Percentiles rank a stretch among this genome's conserved stretches.
These are phyloP conservation scores for Drosophila repleta DNA, from an alignment of 1,140 invertebrate genomes.

Conservation along the genomic window DNA sequence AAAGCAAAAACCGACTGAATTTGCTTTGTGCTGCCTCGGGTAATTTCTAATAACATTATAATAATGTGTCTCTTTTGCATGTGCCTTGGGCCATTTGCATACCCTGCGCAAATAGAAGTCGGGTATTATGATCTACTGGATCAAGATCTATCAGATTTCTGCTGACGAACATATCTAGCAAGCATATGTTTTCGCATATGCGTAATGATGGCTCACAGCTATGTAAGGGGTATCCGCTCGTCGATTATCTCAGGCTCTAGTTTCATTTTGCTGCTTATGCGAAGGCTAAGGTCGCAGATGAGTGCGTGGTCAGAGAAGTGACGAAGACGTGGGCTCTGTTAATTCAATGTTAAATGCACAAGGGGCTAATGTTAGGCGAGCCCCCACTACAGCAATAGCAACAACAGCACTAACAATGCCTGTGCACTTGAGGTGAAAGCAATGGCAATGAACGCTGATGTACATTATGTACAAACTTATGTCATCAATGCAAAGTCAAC, in stretches of 20 bases:
- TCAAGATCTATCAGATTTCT: too few species aligned
- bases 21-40: conserved; percentile 51
- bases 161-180: too few species aligned
- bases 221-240: neutral
- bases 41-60: conserved; percentile 58
- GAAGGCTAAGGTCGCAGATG: conserved; percentile 66
- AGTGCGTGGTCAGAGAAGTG: conserved; percentile 20
- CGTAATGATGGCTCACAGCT: neutral
- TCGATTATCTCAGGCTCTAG: conserved; percentile 5
- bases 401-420: conserved; percentile 1
- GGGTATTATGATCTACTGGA: neutral
- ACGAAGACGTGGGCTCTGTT: conserved; percentile 56
- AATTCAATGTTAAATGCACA: conserved; percentile 70
- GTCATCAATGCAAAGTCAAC: conserved; percentile 6
- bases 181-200: too few species aligned
- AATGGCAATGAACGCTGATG: conserved; percentile 50
- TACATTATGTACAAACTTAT: conserved; percentile 15
- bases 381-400: conserved; percentile 11
- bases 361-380: conserved; percentile 61
- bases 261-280: conserved; percentile 36
- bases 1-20: conserved; percentile 23
- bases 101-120: neutral
- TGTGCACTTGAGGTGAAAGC: conserved; percentile 55
- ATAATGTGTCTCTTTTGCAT: conserved; percentile 38
- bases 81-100: conserved; percentile 26